Evolutionary conservation across 2,797 vertebrate genomes (phyloP), one percentile per base, ranked within the genome.

Genomic region (Pampus argenteus): DNA sequence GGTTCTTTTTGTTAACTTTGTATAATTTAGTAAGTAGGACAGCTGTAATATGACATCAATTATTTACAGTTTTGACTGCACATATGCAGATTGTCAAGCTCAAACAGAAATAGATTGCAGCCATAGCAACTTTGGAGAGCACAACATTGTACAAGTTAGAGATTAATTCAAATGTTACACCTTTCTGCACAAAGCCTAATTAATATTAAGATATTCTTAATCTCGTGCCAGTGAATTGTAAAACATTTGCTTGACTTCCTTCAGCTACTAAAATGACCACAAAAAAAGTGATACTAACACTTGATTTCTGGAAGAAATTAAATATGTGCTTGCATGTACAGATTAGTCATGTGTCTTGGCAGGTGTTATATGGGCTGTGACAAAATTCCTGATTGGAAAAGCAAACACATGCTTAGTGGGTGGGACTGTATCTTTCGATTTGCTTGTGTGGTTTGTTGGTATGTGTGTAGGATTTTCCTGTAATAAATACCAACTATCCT

Each of bases 51-150:
- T 54, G 56, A 15, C 54, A 83, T 90, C 29, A 74, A 84, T 89
- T 83, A 88, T 85, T 82, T 60, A 88, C 22, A 50, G 67, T 82
- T 84, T 81, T 76, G 74, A 70, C 73, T 81, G 62, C 71, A 78
- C 25, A 9, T 66, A 47, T 72, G 74, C 68, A 75, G 82, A 71
- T 72, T 76, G 72, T 86, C 57, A 63, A 55, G 50, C 76, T 78
- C 57, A 52, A 67, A 51, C 60, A 50, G 54, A 82, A 85, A 78
- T 55, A 69, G 67, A 68, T 79, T 82, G 70, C 67, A 74, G 54
- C 58, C 44, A 3, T 5, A 51, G 58, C 52, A 66, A 71, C 71
- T 59, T 67, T 44, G 18, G 31, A 18, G 14, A 66, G 40, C 1
- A 4, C n/a, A 60, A 29, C 18, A 3, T 11, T 54, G 20, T 28